A percentile compares a stretch with the other conserved stretches of the same genome.
Conservation (phyloP, 1,140 invertebrate genomes). For the Heliconius eleuchia region DNA sequence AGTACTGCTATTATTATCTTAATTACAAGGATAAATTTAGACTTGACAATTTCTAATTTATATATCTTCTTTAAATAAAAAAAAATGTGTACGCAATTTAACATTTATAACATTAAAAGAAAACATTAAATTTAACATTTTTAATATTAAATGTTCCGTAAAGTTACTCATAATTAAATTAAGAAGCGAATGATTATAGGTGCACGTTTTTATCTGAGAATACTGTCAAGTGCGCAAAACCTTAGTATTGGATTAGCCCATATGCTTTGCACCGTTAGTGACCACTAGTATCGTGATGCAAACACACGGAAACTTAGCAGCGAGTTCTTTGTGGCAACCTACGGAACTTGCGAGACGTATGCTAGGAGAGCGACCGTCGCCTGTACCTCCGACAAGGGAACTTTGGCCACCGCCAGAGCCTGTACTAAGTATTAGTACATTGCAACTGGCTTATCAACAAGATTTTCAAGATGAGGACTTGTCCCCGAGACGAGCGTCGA, state of each 20-base stretch:
- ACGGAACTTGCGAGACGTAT: conserved; percentile 70
- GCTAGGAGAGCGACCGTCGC: conserved; percentile 70
- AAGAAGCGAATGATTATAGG: conserved; percentile 45
- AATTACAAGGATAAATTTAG: too few species aligned
- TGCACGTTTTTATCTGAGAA: conserved; percentile 60
- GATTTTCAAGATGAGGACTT: conserved; percentile 63
- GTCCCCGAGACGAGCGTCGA: conserved; percentile 53
- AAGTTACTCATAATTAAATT: conserved; percentile 60
- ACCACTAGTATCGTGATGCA: conserved; percentile 65
- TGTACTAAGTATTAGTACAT: conserved; percentile 70
- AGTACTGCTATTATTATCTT: too few species aligned
- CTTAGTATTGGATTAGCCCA: conserved; percentile 73
- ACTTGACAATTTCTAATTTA: too few species aligned
- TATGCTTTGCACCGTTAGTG: conserved; percentile 57
- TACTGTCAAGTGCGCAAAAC: conserved; percentile 66
- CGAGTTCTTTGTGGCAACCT: conserved; percentile 73
- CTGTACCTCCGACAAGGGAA: conserved; percentile 71
- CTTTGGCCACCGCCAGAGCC: conserved; percentile 67
- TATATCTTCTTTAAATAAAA: neutral
- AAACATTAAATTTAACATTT: too few species aligned
- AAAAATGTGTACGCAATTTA: neutral
- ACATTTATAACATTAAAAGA: neutral
- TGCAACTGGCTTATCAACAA: conserved; percentile 67
- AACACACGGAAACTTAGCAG: conserved; percentile 70
- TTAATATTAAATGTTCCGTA: neutral